Percentiles rank a stretch among this genome's conserved stretches.
Conservation (phyloP, 2,797 vertebrate species). For the Malacoctenus gilli region DNA sequence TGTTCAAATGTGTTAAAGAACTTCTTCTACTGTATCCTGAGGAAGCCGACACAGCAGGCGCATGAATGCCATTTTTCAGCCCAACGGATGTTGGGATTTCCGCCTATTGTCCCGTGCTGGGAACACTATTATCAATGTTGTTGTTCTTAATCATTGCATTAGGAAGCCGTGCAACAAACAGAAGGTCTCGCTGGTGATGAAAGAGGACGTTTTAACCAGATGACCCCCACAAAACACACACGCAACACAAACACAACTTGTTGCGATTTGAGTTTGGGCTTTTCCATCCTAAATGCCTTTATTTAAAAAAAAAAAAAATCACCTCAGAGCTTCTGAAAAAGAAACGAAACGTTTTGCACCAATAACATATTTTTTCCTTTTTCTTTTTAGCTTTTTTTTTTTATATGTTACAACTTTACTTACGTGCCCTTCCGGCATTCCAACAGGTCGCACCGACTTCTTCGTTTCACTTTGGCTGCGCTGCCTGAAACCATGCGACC, state of each 20-base stretch:
- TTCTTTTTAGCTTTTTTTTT: too few species aligned
- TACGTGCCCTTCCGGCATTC: too few species aligned
- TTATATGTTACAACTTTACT: too few species aligned
- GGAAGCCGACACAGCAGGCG: slow-evolving; percentile 72
- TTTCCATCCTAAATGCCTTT: too few species aligned
- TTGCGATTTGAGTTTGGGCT: too few species aligned
- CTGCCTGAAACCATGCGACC: slow-evolving; percentile 63
- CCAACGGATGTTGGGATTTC: slow-evolving; percentile 80
- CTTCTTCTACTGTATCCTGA: slow-evolving; percentile 67
- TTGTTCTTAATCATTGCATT: slow-evolving; percentile 77
- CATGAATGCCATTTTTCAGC: slow-evolving; percentile 77
- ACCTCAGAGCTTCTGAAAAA: too few species aligned
- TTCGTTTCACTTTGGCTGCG: slow-evolving; percentile 50
- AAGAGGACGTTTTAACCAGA: slow-evolving; percentile 67
- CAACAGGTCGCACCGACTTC: slow-evolving; percentile 33
- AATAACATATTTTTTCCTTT: too few species aligned
- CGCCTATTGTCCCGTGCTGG: slow-evolving; percentile 80
- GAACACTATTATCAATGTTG: slow-evolving; percentile 78
- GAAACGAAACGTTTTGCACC: too few species aligned
- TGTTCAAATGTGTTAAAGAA: slow-evolving; percentile 71
- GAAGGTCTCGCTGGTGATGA: slow-evolving; percentile 64
- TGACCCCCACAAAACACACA: slow-evolving; percentile 31
- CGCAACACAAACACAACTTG: too few species aligned
- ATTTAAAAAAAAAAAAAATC: too few species aligned
- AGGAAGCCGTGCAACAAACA: slow-evolving; percentile 77